phyloP scores from a whole-genome alignment of 2,888 invertebrate genomes.

The Polylopha cassiicola region DNA sequence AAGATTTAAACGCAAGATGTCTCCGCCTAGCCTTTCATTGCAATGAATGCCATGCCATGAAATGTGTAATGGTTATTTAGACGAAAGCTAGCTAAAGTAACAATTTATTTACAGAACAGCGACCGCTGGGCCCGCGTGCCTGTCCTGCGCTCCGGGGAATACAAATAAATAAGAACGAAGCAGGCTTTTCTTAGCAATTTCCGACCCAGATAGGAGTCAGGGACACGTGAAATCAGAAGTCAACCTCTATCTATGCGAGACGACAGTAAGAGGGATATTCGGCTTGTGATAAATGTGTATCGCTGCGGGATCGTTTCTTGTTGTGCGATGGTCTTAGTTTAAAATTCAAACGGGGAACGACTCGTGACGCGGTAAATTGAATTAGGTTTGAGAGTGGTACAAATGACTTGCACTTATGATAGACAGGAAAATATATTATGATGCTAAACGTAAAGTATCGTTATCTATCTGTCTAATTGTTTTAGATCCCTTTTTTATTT shows the following conservation, averaged over 20 bases:
- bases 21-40: neutral
- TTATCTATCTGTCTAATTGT: neutral
- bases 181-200: conserved; percentile 63
- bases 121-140: conserved; percentile 34
- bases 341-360: neutral
- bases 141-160: conserved; percentile 42
- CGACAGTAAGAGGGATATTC: conserved; percentile 36
- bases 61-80: conserved; percentile 8
- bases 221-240: conserved; percentile 68
- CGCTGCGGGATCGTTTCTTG: conserved; percentile 11
- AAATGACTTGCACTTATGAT: neutral
- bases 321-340: conserved; percentile 4
- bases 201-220: conserved; percentile 53
- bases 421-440: neutral
- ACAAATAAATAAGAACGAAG: conserved; percentile 60
- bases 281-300: conserved; percentile 18
- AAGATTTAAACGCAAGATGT: too few relatives aligned
- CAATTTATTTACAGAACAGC: conserved; percentile 45
- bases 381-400: conserved; percentile 10
- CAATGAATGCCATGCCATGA: conserved; percentile 2
- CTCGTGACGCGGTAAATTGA: conserved; percentile 5
- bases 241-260: conserved; percentile 61
- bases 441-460: too few relatives aligned
- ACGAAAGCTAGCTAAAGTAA: conserved; percentile 35
- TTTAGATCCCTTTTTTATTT: neutral